Evolutionary conservation across 2,888 invertebrate species (phyloP), one percentile per base, ranked within the genome.

Genomic region (Mystacides longicornis): DNA sequence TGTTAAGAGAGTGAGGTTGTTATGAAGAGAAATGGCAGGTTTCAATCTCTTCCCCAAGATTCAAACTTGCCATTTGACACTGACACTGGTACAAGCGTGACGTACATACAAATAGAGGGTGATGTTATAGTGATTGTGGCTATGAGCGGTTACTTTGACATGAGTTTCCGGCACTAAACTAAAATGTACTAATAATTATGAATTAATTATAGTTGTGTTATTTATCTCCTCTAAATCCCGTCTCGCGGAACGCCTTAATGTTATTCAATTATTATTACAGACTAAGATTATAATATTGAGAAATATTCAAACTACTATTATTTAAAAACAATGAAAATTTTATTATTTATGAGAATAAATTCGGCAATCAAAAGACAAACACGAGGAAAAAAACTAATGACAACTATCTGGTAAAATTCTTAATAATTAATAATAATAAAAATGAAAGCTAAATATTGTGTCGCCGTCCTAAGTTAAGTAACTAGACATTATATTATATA

Each of bases 1-100:
- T 4, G 14, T 27, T 37, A 14, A 3, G 37, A n/a, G 37, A 37
- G 16, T 14, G 16, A 4, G 3, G 16, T 14, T 37, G 37, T 7
- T 37, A 37, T 60, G 37, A 37, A 27, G 11, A 27, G 27, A 27
- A 57, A 59, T 18, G 57, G 64, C 65, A 68, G 71, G 74, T 71
- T 65, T 65, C 71, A 77, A 75, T 72, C 72, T 71, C 77, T 77
- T 77, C 77, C 77, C 76, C 69, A 71, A 62, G 72, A 74, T 74
- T 74, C 70, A 67, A 68, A 71, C 72, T 71, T 66, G 69, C 67
- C 65, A 69, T 67, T 51, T 53, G 49, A 49, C 20, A 59, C 50
- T 63, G 56, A 42, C 52, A 58, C 49, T 49, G 49, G 55, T 61
- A 58, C 55, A 57, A 59, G 59, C 57, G 55, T 59, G 42, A 55